Base-by-base conservation (phyloP, 1,140 invertebrate genomes). In the Phthorimaea operculella region DNA sequence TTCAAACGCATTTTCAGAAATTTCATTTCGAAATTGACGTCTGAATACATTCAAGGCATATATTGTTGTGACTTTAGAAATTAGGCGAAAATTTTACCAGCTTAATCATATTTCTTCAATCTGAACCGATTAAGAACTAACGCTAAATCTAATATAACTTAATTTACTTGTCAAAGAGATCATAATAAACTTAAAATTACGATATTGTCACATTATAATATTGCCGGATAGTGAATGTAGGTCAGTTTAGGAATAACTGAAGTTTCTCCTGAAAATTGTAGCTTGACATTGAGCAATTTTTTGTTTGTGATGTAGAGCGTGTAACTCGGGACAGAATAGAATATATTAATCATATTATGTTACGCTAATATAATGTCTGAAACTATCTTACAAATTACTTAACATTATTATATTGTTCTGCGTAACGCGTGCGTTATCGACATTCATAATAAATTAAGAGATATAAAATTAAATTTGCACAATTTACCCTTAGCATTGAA, bases 141-240 rank as follows among this genome's bases (percentile, higher is more conserved):
- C n/a, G 9, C 44, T 53, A 53, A 52, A 53, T 18, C 54, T 56
- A 74, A 60, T 74, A 78, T 79, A 82, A 79, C 76, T 79, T 80
- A 79, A 75, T 74, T 72, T 74, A 79, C 58, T 65, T 74, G 71
- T 76, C 70, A 80, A 83, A 80, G 81, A 84, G 81, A 84, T 84
- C 81, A 84, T 82, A 81, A 79, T 77, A 78, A 80, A 76, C 81
- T 84, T 84, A 84, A 54, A 77, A 68, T 68, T 77, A 78, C 21
- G 21, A 28, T 28, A 70, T 73, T 76, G 74, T 79, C 79, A 79
- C 75, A 71, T 73, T 74, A 68, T 70, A 66, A 73, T 72, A 72
- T 70, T 51, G 57, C 57, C 51, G 16, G 44, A 47, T 42, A 15
- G 16, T 15, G n/a, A 47, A 16, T 47, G 16, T 16, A n/a, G 11